Evolutionary conservation across 2,113 vertebrate genomes (phyloP).

Genomic region (Ceuthmochares aereus): DNA sequence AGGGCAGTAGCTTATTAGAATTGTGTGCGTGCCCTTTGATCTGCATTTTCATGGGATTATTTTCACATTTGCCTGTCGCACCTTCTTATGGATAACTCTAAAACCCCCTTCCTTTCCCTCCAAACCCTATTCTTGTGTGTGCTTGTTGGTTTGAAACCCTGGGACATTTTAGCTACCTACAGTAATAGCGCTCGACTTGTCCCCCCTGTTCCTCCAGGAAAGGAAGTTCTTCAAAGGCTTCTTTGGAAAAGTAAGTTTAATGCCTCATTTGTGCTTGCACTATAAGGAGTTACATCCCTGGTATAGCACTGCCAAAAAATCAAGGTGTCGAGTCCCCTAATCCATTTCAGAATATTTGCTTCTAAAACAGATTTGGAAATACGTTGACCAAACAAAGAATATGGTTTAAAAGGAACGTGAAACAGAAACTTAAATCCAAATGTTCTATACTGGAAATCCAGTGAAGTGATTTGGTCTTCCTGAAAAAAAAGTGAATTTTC

Average conservation of each 20-base stretch:
- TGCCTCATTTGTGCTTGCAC: slow-evolving; percentile 79
- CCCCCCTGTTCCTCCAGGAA: slow-evolving; percentile 97
- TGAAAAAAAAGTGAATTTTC: background rate
- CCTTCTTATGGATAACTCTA: slow-evolving; percentile 79
- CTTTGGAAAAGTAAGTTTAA: slow-evolving; percentile 99
- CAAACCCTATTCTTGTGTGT: slow-evolving; percentile 74
- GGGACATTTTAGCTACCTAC: slow-evolving; percentile 83
- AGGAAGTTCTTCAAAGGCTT: slow-evolving; percentile 99
- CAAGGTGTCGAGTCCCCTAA: background rate
- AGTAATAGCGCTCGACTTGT: slow-evolving; percentile 98
- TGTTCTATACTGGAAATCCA: background rate
- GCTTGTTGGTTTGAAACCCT: slow-evolving; percentile 83
- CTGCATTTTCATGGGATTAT: slow-evolving; percentile 77
- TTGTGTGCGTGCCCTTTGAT: slow-evolving; percentile 62
- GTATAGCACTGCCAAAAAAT: slow-evolving; percentile 71
- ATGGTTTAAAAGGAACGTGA: background rate
- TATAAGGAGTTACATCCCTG: slow-evolving; percentile 88
- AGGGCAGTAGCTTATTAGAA: slow-evolving; percentile 68
- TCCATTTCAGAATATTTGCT: slow-evolving; percentile 16
- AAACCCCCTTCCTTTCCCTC: slow-evolving; percentile 74
- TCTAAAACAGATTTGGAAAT: background rate
- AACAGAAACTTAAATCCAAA: background rate
- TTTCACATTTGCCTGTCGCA: slow-evolving; percentile 78
- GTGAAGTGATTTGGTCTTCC: background rate
- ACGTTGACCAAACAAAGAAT: background rate